These are phyloP conservation scores for Zhengitettix transpicula DNA, from an alignment of 2,888 invertebrate species.

Conservation along the genomic window DNA sequence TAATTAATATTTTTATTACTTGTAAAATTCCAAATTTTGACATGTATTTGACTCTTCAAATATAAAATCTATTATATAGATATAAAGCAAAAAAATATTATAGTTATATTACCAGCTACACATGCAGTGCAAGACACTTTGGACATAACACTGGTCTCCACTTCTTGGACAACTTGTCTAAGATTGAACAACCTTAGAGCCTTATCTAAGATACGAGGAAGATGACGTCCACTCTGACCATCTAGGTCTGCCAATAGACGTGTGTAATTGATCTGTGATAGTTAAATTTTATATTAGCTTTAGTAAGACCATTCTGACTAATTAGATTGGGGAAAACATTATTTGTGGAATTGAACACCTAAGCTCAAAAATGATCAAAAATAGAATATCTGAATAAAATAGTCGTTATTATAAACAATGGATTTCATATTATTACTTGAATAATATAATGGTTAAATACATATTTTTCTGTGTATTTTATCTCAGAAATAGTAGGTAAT, in stretches of 20 bases:
- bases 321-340: too few species aligned
- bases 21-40: too few species aligned
- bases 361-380: too few species aligned
- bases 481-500: too few species aligned
- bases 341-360: too few species aligned
- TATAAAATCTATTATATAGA: too few species aligned
- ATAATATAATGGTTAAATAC: not conserved
- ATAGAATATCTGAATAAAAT: not conserved
- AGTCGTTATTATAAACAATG: not conserved
- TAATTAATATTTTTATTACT: too few species aligned
- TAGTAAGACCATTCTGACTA: too few species aligned
- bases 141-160: slow-evolving; percentile 83
- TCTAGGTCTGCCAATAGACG: slow-evolving; percentile 17
- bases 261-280: slow-evolving; percentile 19
- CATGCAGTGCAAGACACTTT: slow-evolving; percentile 84
- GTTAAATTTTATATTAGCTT: too few species aligned
- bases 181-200: slow-evolving; percentile 67
- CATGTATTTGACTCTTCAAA: too few species aligned
- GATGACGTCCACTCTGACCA: slow-evolving; percentile 25
- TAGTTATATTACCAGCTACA: slow-evolving; percentile 39
- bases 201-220: slow-evolving; percentile 67
- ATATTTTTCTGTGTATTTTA: too few species aligned
- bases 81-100: too few species aligned
- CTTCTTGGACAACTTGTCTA: slow-evolving; percentile 69
- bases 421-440: not conserved